These are phyloP conservation scores for Wasmannia auropunctata DNA, from an alignment of 1,140 invertebrate genomes.

Conservation along the genomic window DNA sequence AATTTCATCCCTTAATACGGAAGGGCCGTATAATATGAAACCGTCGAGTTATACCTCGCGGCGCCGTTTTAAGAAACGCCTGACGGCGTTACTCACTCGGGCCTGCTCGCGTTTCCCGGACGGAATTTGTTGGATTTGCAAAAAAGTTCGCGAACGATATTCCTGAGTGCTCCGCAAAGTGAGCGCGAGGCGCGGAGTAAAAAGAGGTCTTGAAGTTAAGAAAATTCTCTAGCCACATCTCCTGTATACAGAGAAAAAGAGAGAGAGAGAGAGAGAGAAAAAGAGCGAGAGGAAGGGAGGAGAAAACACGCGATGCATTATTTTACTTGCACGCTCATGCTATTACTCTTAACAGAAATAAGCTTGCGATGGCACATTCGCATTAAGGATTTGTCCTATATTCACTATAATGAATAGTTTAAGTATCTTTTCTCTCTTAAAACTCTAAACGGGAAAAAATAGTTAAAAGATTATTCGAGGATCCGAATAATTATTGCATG, in stretches of 20 bases:
- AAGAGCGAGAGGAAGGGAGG: too few relatives aligned
- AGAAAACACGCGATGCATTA: conserved; percentile 20
- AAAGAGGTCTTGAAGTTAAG: conserved; percentile 45
- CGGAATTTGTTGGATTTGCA: conserved; percentile 58
- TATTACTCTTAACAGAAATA: neutral
- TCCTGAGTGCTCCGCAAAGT: conserved; percentile 48
- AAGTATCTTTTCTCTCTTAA: neutral
- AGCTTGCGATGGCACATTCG: neutral
- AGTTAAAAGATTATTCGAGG: neutral
- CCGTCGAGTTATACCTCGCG: conserved; percentile 54
- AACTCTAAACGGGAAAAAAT: neutral
- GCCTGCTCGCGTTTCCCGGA: neutral
- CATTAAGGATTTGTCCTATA: neutral
- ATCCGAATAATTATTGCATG: neutral
- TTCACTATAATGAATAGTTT: neutral
- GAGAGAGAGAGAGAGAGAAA: neutral
- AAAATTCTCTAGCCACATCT: conserved; percentile 31
- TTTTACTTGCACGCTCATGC: conserved; percentile 1
- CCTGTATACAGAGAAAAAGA: neutral
- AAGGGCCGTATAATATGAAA: conserved; percentile 63
- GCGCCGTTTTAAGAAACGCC: conserved; percentile 53
- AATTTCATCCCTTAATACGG: conserved; percentile 69
- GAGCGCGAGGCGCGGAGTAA: conserved; percentile 14
- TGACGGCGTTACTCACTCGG: conserved; percentile 42
- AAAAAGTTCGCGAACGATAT: conserved; percentile 57